These are phyloP conservation scores for Pseudomyrmex dendroicus DNA, from an alignment of 1,140 invertebrate genomes.

Conservation along the genomic window DNA sequence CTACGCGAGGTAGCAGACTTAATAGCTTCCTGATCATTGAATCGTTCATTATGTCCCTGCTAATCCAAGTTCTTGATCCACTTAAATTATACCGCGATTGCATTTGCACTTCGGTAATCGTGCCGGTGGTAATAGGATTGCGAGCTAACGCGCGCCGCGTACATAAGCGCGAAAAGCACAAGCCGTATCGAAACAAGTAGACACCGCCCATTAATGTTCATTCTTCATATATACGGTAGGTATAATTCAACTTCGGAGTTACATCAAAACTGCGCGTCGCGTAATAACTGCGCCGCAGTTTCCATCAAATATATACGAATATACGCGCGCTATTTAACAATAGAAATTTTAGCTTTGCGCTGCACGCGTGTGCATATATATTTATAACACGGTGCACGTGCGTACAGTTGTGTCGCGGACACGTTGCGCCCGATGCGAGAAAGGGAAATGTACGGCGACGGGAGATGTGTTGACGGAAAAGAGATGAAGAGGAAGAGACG, in stretches of 20 bases:
- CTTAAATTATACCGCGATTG: constrained; percentile 60
- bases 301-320: neutral
- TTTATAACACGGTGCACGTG: too few relatives aligned
- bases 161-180: neutral
- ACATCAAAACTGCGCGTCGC: neutral
- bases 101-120: constrained; percentile 33
- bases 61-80: constrained; percentile 59
- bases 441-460: constrained; percentile 3
- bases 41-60: constrained; percentile 50
- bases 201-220: constrained; percentile 32
- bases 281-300: constrained; percentile 1
- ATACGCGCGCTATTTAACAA: constrained; percentile 13
- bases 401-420: neutral
- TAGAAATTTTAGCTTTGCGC: constrained; percentile 29
- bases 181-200: constrained; percentile 14
- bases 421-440: neutral
- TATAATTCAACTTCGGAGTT: constrained; percentile 22
- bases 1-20: constrained; percentile 5
- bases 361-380: neutral
- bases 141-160: neutral
- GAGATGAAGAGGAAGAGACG: constrained; percentile 68
- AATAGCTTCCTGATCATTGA: constrained; percentile 52
- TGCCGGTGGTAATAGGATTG: constrained; percentile 47
- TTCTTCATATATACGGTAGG: constrained; percentile 7
- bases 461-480: constrained; percentile 51